Evolutionary conservation across 2,113 vertebrate genomes (phyloP), one percentile per base, ranked within the genome.

Genomic region (Anoplopoma fimbria): DNA sequence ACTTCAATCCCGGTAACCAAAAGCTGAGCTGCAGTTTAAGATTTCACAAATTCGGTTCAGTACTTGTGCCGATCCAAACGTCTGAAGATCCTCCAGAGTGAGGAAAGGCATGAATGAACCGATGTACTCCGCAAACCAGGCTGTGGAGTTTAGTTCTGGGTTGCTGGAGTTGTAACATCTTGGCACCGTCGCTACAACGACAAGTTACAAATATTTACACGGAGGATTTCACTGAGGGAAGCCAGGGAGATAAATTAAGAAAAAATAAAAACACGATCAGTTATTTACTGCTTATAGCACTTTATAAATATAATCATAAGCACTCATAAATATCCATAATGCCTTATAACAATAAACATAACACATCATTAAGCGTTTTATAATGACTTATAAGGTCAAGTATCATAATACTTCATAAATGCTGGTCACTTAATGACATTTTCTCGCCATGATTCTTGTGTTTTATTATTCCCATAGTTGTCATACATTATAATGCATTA

Each of bases 61-160:
- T 82, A 95, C 95, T 90, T 89, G 0, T 13, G 38, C 0, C 21
- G 91, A 91, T 55, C 94, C 95, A 60, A 95, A 94, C 0, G 21
- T 0, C n/a, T 68, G 31, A 45, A 96, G 71, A 63, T 88, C 90
- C 0, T 89, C 78, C 85, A 94, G 74, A 6, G 86, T 94, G 79
- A 95, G 75, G 84, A 90, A 95, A 31, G 27, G 1, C 14, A 94
- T 63, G 81, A 96, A 96, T 6, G 34, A 0, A 1, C 93, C 91
- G 10, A 96, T 90, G 90, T 95, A 95, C 34, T 94, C 67, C 4
- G 47, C 88, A 55, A 96, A 96, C 95, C 95, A 96, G 64, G 94
- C 94, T 0, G 94, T 96, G 8, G 95, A 95, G 86, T 91, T 95
- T 0, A 96, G 89, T 0, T 90, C 36, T 2, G 95, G 92, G 61